These are phyloP conservation scores for Bradypodion pumilum DNA, from an alignment of 2,797 vertebrate genomes.

Conservation along the genomic window DNA sequence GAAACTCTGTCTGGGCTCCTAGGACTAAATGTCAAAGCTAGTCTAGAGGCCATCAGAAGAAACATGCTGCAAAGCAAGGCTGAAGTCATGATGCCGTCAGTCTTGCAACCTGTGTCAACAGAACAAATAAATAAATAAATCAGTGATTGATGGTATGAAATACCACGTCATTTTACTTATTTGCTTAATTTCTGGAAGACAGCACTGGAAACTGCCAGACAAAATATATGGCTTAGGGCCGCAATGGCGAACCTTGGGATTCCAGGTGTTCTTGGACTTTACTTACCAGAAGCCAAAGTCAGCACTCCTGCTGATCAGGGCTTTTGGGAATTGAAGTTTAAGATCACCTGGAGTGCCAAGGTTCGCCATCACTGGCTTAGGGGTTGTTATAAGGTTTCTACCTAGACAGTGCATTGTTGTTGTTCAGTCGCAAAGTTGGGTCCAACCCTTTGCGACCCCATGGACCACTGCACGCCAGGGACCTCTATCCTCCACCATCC, in stretches of 20 bases:
- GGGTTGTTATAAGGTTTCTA: too few species aligned
- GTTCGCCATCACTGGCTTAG: too few species aligned
- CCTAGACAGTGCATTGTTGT: not conserved
- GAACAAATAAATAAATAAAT: conserved; percentile 16
- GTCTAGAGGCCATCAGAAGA: conserved; percentile 77
- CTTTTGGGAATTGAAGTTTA: too few species aligned
- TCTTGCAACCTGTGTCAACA: conserved; percentile 61
- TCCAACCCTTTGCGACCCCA: too few species aligned
- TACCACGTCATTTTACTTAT: fast-evolving
- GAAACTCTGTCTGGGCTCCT: conserved; percentile 88
- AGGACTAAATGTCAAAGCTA: conserved; percentile 74
- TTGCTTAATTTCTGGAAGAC: not conserved
- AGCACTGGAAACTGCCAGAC: not conserved
- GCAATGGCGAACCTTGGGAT: too few species aligned
- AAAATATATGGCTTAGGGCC: not conserved
- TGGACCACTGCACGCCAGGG: too few species aligned
- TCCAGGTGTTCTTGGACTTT: too few species aligned
- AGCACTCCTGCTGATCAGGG: too few species aligned
- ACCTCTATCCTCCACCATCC: too few species aligned
- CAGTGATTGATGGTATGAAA: not conserved
- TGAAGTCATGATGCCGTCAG: conserved; percentile 48
- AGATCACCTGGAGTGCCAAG: too few species aligned
- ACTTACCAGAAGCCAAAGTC: too few species aligned
- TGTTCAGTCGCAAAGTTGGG: too few species aligned
- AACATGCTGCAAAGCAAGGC: conserved; percentile 64